A percentile compares a stretch with the other conserved stretches of the same genome.
Evolutionary conservation across 2,113 vertebrate species (phyloP).

Genomic region (Ciconia stormi): DNA sequence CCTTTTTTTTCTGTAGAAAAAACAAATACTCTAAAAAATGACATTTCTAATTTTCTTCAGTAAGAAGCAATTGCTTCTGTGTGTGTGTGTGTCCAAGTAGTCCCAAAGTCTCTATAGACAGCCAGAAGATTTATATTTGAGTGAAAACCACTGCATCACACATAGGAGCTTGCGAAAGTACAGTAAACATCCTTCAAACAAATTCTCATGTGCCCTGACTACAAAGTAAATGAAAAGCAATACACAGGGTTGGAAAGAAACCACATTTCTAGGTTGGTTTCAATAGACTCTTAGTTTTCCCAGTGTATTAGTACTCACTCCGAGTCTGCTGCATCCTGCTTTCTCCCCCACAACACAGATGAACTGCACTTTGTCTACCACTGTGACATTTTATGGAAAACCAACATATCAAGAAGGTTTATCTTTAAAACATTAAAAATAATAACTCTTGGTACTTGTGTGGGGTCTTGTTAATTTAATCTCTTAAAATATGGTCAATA

Average conservation of each 20-base stretch:
- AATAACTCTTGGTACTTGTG: neutral
- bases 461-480: neutral
- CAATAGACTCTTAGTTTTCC: constrained; percentile 62
- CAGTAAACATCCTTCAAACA: constrained; percentile 68
- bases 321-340: constrained; percentile 59
- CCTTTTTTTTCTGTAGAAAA: neutral
- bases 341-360: constrained; percentile 34
- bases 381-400: constrained; percentile 30
- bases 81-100: neutral
- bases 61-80: constrained; percentile 14
- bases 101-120: constrained; percentile 21
- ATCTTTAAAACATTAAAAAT: constrained; percentile 37
- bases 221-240: constrained; percentile 66
- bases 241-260: constrained; percentile 51
- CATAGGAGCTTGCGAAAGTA: constrained; percentile 43
- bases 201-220: constrained; percentile 68
- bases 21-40: neutral
- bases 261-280: constrained; percentile 61
- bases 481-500: neutral
- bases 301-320: constrained; percentile 58
- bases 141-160: constrained; percentile 45
- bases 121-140: constrained; percentile 53
- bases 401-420: neutral
- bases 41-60: constrained; percentile 50
- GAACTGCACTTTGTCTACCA: constrained; percentile 32